Conservation (phyloP, 92 coral and sea anemone genomes). For the Parazoanthus atlanticus region DNA sequence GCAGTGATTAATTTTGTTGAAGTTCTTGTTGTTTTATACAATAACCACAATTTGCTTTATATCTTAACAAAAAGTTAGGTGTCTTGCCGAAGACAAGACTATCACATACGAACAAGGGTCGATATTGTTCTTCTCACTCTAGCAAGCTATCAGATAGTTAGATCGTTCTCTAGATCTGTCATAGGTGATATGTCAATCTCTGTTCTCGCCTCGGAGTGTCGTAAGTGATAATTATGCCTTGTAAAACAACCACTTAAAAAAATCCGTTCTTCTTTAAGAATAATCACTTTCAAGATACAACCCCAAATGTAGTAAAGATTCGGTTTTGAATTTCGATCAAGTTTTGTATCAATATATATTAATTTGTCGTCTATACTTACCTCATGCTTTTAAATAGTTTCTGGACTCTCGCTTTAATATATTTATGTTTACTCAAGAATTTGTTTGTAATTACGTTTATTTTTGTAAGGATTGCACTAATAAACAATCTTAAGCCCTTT, state of each 20-base stretch:
- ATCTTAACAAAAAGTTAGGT: conserved; percentile 21
- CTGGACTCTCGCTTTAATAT: neutral
- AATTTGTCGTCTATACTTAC: neutral
- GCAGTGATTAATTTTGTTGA: neutral
- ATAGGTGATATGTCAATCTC: neutral
- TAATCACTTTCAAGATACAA: neutral
- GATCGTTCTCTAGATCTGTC: neutral
- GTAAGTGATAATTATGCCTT: no score
- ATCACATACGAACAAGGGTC: neutral
- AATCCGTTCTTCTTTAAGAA: neutral
- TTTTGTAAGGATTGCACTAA: neutral
- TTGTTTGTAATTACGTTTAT: neutral
- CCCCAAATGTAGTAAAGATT: neutral
- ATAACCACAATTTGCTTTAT: neutral
- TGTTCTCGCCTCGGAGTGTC: neutral
- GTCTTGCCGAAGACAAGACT: neutral
- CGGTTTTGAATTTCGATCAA: neutral
- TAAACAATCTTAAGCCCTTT: neutral
- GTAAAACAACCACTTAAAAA: neutral
- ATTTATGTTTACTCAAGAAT: neutral
- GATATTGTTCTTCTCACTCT: neutral
- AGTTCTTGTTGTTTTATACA: neutral
- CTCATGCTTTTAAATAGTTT: conserved; percentile 2
- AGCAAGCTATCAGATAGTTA: neutral
- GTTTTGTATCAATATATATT: no score